Evolutionary conservation across 2,113 vertebrate genomes (phyloP), one percentile per base, ranked within the genome.

Genomic region (Aspiorhynchus laticeps): DNA sequence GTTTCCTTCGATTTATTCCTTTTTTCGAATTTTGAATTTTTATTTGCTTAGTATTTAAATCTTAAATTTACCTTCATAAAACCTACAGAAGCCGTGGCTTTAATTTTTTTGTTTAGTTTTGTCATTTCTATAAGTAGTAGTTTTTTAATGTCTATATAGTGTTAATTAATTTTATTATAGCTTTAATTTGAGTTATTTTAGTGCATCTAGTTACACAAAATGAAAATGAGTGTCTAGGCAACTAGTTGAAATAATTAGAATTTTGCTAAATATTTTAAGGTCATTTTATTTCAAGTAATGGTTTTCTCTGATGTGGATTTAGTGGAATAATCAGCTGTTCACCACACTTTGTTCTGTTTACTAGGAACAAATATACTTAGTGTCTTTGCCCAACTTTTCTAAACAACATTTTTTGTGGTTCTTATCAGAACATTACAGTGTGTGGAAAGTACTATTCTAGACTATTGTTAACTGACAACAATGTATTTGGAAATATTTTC

Each of bases 381-480:
- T 61, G 24, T 61, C 56, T 61, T 61, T 61, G 7, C 24, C 56
- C 56, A n/a, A n/a, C 56, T n/a, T 59, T 24, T 59, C 21, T 9
- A 59, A 59, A 59, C 51, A 53, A 51, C 19, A 56, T 21, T 59
- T 41, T 73, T 74, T 41, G 69, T 24, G 75, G 28, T 65, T 61
- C 24, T 63, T 69, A 65, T 69, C 61, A 46, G 38, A 21, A 46
- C 38, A 19, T 28, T 67, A 82, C 38, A 69, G 17, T 69, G 56
- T 48, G 26, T 48, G 80, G 26, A 83, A 82, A 74, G 28, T 4
- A 5, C 51, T 59, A 56, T 85, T 88, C 15, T n/a, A 41, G 14
- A 79, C 4, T 31, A 26, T 80, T 80, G 79, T 80, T 26, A 65
- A 81, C 15, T 17, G 59, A 81, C 80, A 28, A n/a, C 53, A 41